Evolutionary conservation across 23 tunicate species (phyloP), one percentile per base, ranked within the genome.

Genomic region (Aplidium turbinatum): DNA sequence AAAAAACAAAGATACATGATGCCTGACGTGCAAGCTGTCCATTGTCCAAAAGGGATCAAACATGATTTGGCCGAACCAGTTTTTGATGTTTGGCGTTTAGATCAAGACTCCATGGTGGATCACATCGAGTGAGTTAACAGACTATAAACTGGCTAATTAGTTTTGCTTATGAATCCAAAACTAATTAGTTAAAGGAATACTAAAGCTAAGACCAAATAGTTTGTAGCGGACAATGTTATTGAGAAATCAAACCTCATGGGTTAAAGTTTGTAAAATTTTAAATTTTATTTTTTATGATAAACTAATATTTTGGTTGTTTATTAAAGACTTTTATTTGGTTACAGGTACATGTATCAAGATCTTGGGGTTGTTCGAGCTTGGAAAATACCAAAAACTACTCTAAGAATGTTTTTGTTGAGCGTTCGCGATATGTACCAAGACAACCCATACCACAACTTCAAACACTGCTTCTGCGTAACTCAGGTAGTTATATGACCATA

Each of bases 401-500:
- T 91, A 32, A 62, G 85, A 57, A 84, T 91, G 91, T 91, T 91
- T 78, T 74, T 91, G 4, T 79, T 84, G 4, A 83, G 91, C 18
- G 87, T 91, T 46, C 51, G 97, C 33, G 97, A 91, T 31, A 39
- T 83, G 58, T 91, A 91, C 63, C 90, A 84, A 58, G 87, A 91
- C 53, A 91, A 91, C 60, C 97, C 97, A 13, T 91, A 91, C 78
- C 97, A 91, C 97, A 91, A 91, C 70, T 91, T 91, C 62, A 74
- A 84, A 38, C 97, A 91, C 48, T 91, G 90, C 35, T 91, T 91
- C 47, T 91, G 97, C 79, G 97, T 91, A 0, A 79, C 91, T 4
- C 97, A 91, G 91, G 97, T 91, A 74, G 48, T 9, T 42, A 42
- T 42, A 9, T 42, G 48, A 42, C 48, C 13, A 9, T 13, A 9